phyloP scores from a whole-genome alignment of 2,797 vertebrate genomes.

The Neomorphus geoffroyi region DNA sequence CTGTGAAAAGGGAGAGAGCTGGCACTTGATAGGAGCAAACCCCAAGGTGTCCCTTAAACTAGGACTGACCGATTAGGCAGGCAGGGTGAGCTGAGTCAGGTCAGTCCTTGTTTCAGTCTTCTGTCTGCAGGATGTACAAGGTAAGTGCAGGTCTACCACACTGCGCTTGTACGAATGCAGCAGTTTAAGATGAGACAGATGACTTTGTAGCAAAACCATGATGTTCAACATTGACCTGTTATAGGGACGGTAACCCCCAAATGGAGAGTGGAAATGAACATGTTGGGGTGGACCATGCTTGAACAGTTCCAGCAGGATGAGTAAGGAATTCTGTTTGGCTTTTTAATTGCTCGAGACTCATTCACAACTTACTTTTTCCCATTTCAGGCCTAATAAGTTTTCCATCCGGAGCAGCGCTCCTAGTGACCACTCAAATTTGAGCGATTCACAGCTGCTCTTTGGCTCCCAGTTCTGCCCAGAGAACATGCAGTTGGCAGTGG shows the following conservation, averaged over 20 bases:
- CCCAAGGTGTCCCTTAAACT: neutral
- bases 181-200: neutral
- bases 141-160: neutral
- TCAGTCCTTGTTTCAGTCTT: neutral
- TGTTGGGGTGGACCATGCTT: neutral
- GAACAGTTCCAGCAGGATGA: accelerated
- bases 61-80: neutral
- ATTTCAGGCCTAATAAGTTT: conserved; percentile 72
- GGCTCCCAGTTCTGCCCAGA: conserved; percentile 91
- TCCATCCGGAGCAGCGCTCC: conserved; percentile 56
- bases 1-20: neutral
- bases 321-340: neutral
- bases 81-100: neutral
- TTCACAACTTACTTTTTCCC: neutral
- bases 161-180: accelerated
- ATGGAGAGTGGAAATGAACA: neutral
- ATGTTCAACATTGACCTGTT: neutral
- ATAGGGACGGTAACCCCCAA: accelerated
- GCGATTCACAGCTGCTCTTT: conserved; percentile 90
- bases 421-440: conserved; percentile 78
- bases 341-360: neutral
- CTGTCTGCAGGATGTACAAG: neutral
- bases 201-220: neutral
- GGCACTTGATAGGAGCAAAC: neutral
- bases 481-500: conserved; percentile 76